Evolutionary conservation across 2,888 invertebrate species (phyloP).

Genomic region (Anorthoa munda): DNA sequence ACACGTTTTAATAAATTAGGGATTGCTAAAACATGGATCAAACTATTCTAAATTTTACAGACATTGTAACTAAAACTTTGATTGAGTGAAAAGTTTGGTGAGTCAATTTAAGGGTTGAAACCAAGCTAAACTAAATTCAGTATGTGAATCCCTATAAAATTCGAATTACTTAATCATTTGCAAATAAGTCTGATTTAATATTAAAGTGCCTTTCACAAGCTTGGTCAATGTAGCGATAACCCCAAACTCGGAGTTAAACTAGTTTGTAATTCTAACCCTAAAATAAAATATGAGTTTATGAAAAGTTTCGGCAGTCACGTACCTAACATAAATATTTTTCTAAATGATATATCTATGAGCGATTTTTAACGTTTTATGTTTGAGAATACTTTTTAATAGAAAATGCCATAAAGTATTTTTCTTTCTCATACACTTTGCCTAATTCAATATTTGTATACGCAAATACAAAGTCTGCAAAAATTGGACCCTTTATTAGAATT

Average conservation of each 20-base stretch:
- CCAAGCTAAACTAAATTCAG: slow-evolving; percentile 24
- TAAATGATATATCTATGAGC: slow-evolving; percentile 6
- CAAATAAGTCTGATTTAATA: slow-evolving; percentile 21
- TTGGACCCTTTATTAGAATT: slow-evolving; percentile 22
- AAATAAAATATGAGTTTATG: slow-evolving; percentile 36
- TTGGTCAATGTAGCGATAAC: slow-evolving; percentile 30
- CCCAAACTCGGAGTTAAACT: slow-evolving; percentile 26
- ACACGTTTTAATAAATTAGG: background rate
- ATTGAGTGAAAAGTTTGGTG: slow-evolving; percentile 19
- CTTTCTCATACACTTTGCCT: background rate
- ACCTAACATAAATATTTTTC: slow-evolving; percentile 1
- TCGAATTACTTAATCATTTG: slow-evolving; percentile 23
- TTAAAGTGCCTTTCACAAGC: slow-evolving; percentile 38
- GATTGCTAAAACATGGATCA: background rate
- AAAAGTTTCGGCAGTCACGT: slow-evolving; percentile 19
- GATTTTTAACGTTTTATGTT: background rate
- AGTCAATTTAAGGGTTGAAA: background rate
- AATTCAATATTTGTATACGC: slow-evolving; percentile 16
- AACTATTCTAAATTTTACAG: slow-evolving; percentile 6
- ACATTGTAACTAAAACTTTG: slow-evolving; percentile 15
- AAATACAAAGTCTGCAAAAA: slow-evolving; percentile 32
- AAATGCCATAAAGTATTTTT: background rate
- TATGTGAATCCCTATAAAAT: slow-evolving; percentile 5
- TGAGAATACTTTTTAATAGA: background rate
- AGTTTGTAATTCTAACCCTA: slow-evolving; percentile 23